phyloP scores from a whole-genome alignment of 2,797 vertebrate species.

The Mormyrops boulengeri region DNA sequence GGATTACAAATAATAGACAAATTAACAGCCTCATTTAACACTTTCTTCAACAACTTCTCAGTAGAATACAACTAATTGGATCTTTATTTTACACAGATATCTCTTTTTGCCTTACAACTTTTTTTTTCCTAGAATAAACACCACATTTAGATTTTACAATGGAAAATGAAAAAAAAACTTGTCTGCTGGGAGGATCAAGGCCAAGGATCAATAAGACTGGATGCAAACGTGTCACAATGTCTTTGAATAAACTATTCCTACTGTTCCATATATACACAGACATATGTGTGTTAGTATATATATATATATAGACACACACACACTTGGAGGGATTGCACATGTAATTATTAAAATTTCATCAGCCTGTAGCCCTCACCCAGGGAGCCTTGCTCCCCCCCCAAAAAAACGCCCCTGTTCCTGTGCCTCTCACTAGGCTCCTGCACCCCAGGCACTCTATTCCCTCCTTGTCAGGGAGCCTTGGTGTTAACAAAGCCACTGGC shows the following conservation, averaged over 20 bases:
- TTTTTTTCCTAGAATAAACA: not conserved
- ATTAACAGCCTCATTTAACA: not conserved
- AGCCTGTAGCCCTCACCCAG: constrained; percentile 60
- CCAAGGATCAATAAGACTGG: not conserved
- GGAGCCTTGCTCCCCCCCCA: constrained; percentile 42
- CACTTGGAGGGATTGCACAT: constrained; percentile 58
- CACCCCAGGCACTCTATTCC: constrained; percentile 35
- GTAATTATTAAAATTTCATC: constrained; percentile 70
- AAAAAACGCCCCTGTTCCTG: constrained; percentile 34
- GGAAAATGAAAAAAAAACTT: not conserved
- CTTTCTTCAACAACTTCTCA: not conserved
- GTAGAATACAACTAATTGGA: not conserved
- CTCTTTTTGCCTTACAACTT: not conserved
- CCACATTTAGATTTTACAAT: not conserved
- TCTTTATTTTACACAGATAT: not conserved
- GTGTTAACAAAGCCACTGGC: constrained; percentile 31
- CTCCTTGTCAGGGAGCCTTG: constrained; percentile 16
- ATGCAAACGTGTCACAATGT: not conserved
- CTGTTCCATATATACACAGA: not conserved
- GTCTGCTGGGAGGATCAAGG: not conserved
- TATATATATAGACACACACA: not conserved
- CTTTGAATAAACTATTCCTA: not conserved
- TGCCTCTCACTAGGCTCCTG: not conserved
- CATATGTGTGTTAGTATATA: not conserved
- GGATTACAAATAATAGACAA: not conserved